Evolutionary conservation across 2,888 invertebrate species (phyloP).

Genomic region (Metacarcinus magister): DNA sequence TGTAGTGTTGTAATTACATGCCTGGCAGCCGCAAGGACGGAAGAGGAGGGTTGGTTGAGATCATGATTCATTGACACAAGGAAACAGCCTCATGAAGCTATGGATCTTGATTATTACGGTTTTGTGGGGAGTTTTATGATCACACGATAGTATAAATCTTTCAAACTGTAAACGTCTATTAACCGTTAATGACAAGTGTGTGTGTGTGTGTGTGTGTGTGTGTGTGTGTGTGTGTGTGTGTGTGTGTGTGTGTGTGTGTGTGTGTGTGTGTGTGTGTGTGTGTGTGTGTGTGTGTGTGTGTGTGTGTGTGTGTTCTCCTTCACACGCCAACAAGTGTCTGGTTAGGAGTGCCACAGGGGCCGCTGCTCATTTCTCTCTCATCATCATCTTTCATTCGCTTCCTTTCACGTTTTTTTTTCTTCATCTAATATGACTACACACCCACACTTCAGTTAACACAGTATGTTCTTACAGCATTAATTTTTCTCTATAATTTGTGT

Average conservation of each 20-base stretch:
- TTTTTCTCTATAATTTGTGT: too few relatives aligned
- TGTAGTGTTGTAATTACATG: neutral
- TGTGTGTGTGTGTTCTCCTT: neutral
- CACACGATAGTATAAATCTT: neutral
- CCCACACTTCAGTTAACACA: too few relatives aligned
- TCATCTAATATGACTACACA: neutral
- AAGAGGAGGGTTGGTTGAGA: neutral
- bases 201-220: constrained; percentile 42
- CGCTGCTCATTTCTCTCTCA: neutral
- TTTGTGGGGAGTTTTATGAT: neutral
- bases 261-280: constrained; percentile 46
- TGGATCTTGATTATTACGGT: neutral
- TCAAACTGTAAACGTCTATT: neutral
- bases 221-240: constrained; percentile 32
- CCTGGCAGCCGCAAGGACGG: neutral
- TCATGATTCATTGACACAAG: neutral
- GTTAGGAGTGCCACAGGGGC: too few relatives aligned
- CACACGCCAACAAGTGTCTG: too few relatives aligned
- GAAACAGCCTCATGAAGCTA: neutral
- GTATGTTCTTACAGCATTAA: too few relatives aligned
- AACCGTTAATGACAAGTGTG: neutral
- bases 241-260: constrained; percentile 59
- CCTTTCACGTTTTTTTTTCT: neutral
- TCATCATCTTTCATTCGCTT: neutral
- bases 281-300: neutral